Base-by-base conservation (phyloP, 2,797 vertebrate species). In the Eulemur coronatus region DNA sequence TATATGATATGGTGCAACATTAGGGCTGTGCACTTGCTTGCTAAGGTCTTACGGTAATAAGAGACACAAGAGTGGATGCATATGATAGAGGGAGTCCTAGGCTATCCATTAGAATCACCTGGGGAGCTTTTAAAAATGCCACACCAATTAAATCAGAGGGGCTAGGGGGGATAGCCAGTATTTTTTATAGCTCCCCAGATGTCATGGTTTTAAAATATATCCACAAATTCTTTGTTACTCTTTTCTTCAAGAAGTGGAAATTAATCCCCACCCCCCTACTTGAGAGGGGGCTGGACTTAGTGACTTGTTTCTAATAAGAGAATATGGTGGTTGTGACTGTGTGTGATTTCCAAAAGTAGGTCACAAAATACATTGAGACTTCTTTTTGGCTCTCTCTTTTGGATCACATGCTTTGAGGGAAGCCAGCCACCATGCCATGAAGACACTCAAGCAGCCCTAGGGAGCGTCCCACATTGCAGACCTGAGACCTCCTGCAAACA, bases 251-350 rank as follows among this genome's bases (percentile, higher is more conserved):
- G 33, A 90, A 30, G 75, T 86, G 18, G 46, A 63, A 57, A 28
- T 72, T 43, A 48, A 67, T 76, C 55, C 22, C 75, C 26, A 59
- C 69, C 8, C 13, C 17, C 11, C 12, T 96, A 12, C 35, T 61
- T 76, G 82, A 70, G 43, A 70, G 46, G 65, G 38, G 70, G 50
- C n/a, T 91, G n/a, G 46, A 84, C n/a, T 93, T 72, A 59, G 28
- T 70, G 70, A 30, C 55, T 91, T 84, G 52, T 93, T 84, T 93
- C n/a, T 93, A 70, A 57, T n/a, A 79, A 84, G 91, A 55, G 26
- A 46, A 43, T 76, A 59, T 61, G 61, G 65, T 5, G 0, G 8
- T 48, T 79, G 24, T 52, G 43, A 91, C n/a, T 87, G 26, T 80
- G 59, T 75, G 14, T 65, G 82, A 87, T 63, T 88, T 91, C 63